Conservation (phyloP, 2,797 vertebrate species). For the Bufotes viridis region DNA sequence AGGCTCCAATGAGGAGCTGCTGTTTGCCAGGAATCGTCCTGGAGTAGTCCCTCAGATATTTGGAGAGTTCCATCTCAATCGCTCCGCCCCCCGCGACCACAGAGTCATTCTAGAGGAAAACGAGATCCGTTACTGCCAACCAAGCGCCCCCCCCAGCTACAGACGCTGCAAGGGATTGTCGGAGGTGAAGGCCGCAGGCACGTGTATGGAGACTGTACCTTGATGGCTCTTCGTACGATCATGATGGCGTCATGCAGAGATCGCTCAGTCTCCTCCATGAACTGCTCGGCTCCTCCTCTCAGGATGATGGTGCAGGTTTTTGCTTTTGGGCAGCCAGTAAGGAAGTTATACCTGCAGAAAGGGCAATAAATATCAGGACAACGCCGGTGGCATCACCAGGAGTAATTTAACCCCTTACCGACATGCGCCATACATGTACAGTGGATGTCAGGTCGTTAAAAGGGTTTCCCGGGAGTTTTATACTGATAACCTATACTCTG, state of each 20-base stretch:
- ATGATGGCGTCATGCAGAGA: slow-evolving; percentile 98
- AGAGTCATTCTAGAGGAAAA: slow-evolving; percentile 87
- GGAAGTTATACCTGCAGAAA: slow-evolving; percentile 90
- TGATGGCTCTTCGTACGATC: slow-evolving; percentile 96
- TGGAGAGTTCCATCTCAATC: slow-evolving; percentile 98
- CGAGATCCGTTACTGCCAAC: not conserved
- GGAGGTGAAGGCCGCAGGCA: not conserved
- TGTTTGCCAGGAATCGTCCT: slow-evolving; percentile 97
- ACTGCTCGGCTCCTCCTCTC: slow-evolving; percentile 94
- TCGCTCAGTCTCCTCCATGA: slow-evolving; percentile 97
- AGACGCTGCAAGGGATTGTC: not conserved
- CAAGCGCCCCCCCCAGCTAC: too few relatives aligned
- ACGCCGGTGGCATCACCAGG: not conserved
- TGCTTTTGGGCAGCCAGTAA: slow-evolving; percentile 93
- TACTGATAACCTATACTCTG: too few relatives aligned
- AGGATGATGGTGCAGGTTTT: slow-evolving; percentile 96
- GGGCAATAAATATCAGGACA: not conserved
- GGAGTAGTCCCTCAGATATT: slow-evolving; percentile 92
- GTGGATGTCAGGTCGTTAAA: too few relatives aligned
- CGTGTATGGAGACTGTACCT: slow-evolving; percentile 75
- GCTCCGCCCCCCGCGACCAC: slow-evolving; percentile 93
- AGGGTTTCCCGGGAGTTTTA: too few relatives aligned
- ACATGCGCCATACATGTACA: too few relatives aligned
- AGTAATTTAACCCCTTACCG: too few relatives aligned
- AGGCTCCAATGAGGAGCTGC: slow-evolving; percentile 95